Evolutionary conservation across 2,888 invertebrate genomes (phyloP).

Genomic region (Cataglyphis livida): DNA sequence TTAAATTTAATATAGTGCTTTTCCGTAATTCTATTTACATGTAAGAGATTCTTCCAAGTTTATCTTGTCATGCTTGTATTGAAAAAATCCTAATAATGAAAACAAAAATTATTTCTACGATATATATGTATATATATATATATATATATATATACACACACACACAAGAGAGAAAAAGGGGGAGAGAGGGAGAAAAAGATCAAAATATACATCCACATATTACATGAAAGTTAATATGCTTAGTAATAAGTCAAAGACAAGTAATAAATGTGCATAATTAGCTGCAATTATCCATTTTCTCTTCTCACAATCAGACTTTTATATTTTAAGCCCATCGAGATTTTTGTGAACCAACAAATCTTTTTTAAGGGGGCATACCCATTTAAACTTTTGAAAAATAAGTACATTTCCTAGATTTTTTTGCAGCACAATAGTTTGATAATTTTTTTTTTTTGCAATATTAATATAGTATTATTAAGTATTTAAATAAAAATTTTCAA

Average conservation of each 20-base stretch:
- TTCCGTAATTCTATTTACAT: conserved; percentile 74
- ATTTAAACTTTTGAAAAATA: no score
- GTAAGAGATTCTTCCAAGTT: conserved; percentile 56
- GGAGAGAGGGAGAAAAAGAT: conserved; percentile 34
- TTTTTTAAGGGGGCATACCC: no score
- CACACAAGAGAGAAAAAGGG: conserved; percentile 45
- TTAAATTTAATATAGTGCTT: conserved; percentile 75
- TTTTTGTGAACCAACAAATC: background rate
- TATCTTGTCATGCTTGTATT: conserved; percentile 53
- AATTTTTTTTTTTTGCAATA: no score
- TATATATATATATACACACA: background rate
- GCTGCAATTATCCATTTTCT: background rate
- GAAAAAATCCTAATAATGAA: conserved; percentile 49
- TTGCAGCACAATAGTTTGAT: no score
- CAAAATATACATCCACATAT: conserved; percentile 44
- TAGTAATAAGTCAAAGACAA: conserved; percentile 17
- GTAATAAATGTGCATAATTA: conserved; percentile 6
- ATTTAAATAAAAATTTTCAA: no score
- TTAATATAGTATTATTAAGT: no score
- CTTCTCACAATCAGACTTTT: background rate
- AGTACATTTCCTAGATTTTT: no score
- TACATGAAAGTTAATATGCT: conserved; percentile 59
- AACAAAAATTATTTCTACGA: conserved; percentile 48
- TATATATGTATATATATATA: conserved; percentile 43
- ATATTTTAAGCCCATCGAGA: background rate